Evolutionary conservation across 2,888 invertebrate genomes (phyloP).

Genomic region (Onthophagus sagittarius): DNA sequence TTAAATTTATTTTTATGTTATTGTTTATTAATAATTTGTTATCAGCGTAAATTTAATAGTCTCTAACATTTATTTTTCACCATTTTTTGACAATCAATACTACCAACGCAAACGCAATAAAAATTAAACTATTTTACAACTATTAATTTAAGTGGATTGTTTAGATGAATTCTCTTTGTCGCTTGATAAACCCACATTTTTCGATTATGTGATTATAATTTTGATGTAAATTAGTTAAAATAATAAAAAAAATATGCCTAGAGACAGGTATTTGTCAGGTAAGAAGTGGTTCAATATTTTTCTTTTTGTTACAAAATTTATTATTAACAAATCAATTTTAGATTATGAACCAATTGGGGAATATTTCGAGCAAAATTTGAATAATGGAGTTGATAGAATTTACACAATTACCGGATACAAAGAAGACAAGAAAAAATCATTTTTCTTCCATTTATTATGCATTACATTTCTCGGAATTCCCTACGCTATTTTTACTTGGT

Average conservation of each 20-base stretch:
- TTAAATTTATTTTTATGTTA: too few species aligned
- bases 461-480: conserved; percentile 55
- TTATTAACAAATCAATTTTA: conserved; percentile 26
- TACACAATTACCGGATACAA: conserved; percentile 55
- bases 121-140: too few species aligned
- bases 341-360: conserved; percentile 58
- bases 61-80: too few species aligned
- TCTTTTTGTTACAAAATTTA: background rate
- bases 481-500: conserved; percentile 55
- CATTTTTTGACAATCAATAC: too few species aligned
- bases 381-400: conserved; percentile 34
- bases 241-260: background rate
- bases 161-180: conserved; percentile 23
- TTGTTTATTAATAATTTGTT: too few species aligned
- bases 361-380: conserved; percentile 15
- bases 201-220: background rate
- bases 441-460: conserved; percentile 53
- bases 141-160: too few species aligned
- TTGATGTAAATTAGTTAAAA: background rate
- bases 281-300: too few species aligned
- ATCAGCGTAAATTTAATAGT: too few species aligned
- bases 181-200: background rate
- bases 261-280: background rate
- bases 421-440: conserved; percentile 48
- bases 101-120: too few species aligned